Evolutionary conservation across 1,140 invertebrate species (phyloP).

Genomic region (Theocolax elegans): DNA sequence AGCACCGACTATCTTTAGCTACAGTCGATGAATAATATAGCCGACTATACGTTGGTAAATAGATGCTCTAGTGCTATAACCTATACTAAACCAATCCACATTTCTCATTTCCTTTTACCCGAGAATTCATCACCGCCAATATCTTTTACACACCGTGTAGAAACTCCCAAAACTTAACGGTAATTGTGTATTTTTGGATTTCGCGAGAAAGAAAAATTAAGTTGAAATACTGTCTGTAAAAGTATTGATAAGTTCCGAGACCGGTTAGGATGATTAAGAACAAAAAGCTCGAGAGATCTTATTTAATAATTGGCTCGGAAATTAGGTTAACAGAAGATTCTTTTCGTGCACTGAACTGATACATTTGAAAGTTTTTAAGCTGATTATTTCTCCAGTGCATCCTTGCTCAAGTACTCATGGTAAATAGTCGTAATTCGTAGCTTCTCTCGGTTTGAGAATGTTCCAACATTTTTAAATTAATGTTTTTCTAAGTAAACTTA

Average conservation of each 20-base stretch:
- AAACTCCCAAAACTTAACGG: too few species aligned
- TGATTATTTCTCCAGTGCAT: slow-evolving; percentile 35
- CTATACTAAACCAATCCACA: neutral
- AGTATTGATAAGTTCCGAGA: neutral
- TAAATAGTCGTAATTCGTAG: slow-evolving; percentile 5
- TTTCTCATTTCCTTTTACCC: too few species aligned
- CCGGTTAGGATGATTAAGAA: too few species aligned
- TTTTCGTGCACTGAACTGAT: slow-evolving; percentile 19
- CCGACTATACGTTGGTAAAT: slow-evolving; percentile 54
- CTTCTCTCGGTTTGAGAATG: neutral
- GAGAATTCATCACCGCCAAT: too few species aligned
- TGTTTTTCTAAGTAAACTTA: neutral
- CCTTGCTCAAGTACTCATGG: too few species aligned
- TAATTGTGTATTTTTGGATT: too few species aligned
- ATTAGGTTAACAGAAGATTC: slow-evolving; percentile 34
- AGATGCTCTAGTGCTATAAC: slow-evolving; percentile 53
- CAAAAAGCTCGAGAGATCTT: neutral
- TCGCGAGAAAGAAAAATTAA: slow-evolving; percentile 1
- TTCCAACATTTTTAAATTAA: slow-evolving; percentile 1
- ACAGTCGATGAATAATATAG: slow-evolving; percentile 60
- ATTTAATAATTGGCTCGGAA: slow-evolving; percentile 30
- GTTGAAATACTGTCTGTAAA: neutral
- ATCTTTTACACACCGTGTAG: too few species aligned
- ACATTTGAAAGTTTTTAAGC: slow-evolving; percentile 29
- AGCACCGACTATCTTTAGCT: slow-evolving; percentile 58